Percentiles rank a stretch among this genome's conserved stretches.
Conservation (phyloP, 2,888 invertebrate species). For the Lymantria dispar region DNA sequence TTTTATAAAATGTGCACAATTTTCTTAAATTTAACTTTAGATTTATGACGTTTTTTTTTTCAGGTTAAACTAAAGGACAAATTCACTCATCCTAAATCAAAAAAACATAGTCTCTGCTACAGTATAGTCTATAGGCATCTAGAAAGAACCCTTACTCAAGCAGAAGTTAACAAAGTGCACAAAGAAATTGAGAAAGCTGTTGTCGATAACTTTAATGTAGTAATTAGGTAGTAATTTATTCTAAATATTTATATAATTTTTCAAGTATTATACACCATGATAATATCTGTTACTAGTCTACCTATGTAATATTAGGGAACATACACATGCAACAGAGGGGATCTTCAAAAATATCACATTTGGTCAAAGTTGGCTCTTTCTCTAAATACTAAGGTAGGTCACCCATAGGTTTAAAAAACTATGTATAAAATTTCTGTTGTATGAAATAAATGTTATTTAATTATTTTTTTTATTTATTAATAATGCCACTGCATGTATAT, state of each 20-base stretch:
- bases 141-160: slow-evolving; percentile 92
- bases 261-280: not conserved
- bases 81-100: slow-evolving; percentile 92
- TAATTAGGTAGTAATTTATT: slow-evolving; percentile 53
- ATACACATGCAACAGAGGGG: no score
- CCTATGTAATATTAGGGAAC: no score
- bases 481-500: no score
- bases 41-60: slow-evolving; percentile 25
- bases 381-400: no score
- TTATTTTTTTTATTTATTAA: no score
- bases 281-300: no score
- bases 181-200: slow-evolving; percentile 85
- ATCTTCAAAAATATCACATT: no score
- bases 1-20: not conserved
- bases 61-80: slow-evolving; percentile 92
- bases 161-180: slow-evolving; percentile 94
- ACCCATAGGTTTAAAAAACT: no score
- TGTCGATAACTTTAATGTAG: slow-evolving; percentile 52
- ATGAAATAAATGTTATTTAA: no score
- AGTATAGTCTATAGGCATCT: slow-evolving; percentile 96
- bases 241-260: not conserved
- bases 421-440: no score
- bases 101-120: slow-evolving; percentile 93
- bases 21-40: no score
- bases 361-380: no score